A percentile compares a stretch with the other conserved stretches of the same genome.
phyloP scores from a whole-genome alignment of 2,113 vertebrate genomes.

The Prinia subflava region DNA sequence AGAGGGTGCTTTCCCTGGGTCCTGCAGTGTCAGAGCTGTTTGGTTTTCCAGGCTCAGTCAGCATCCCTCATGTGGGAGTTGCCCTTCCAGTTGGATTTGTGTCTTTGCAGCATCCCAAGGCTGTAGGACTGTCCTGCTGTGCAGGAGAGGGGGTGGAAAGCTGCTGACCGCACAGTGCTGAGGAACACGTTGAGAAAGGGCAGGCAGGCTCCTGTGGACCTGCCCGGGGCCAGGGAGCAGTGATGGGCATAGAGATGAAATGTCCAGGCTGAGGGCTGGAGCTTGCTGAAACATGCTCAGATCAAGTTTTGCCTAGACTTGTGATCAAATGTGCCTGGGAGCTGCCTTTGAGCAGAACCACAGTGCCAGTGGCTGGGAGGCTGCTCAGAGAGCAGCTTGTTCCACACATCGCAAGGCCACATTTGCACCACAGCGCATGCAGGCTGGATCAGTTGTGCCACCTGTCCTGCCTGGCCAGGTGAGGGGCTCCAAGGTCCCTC shows the following conservation, averaged over 20 bases:
- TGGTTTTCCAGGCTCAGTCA: neutral
- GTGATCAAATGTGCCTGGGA: rapidly evolving
- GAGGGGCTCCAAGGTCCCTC: neutral
- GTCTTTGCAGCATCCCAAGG: neutral
- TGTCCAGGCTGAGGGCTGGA: neutral
- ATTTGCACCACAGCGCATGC: too few species aligned
- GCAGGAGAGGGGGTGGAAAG: neutral
- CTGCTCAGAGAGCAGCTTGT: neutral
- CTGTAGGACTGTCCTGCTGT: neutral
- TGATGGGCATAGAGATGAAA: neutral
- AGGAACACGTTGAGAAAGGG: neutral
- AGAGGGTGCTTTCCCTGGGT: neutral
- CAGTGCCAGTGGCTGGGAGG: neutral
- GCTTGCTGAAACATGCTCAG: neutral
- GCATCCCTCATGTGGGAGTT: rapidly evolving
- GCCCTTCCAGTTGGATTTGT: neutral
- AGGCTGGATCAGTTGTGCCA: neutral
- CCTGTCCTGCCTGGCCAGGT: neutral
- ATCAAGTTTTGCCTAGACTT: neutral
- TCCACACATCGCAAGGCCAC: rapidly evolving
- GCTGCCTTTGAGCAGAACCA: neutral
- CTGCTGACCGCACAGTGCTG: neutral
- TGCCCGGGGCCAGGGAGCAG: neutral
- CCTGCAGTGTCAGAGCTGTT: neutral
- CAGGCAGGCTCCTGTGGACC: neutral